These are phyloP conservation scores for Ailuropoda melanoleuca DNA, from an alignment of 2,113 vertebrate genomes.

Conservation along the genomic window DNA sequence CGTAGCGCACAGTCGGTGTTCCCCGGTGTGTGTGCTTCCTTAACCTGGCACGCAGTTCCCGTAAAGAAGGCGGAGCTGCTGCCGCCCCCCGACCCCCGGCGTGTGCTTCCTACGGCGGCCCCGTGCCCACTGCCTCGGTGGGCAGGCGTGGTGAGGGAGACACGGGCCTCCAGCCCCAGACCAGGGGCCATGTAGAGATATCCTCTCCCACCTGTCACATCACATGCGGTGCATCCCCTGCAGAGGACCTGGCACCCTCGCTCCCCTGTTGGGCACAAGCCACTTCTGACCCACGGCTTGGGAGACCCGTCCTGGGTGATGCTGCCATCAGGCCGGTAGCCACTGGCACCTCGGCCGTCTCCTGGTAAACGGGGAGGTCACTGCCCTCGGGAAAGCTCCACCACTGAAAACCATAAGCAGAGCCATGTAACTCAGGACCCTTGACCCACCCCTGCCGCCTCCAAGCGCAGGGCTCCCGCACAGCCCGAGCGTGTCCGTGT, in stretches of 20 bases:
- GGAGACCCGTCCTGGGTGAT: not conserved
- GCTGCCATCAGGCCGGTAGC: not conserved
- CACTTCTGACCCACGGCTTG: not conserved
- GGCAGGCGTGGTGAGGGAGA: not conserved
- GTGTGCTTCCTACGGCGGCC: rapidly evolving
- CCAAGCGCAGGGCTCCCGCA: rapidly evolving
- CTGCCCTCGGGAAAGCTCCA: not conserved
- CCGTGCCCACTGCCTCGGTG: rapidly evolving
- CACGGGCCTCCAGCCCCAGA: not conserved
- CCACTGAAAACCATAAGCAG: not conserved
- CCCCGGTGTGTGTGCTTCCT: not conserved
- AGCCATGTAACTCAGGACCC: not conserved
- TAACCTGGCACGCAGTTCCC: rapidly evolving
- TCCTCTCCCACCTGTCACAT: too few species aligned
- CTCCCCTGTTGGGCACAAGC: not conserved
- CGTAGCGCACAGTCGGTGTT: rapidly evolving
- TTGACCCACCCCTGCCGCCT: rapidly evolving
- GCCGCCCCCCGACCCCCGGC: not conserved
- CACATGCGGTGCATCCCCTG: rapidly evolving
- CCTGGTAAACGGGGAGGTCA: not conserved
- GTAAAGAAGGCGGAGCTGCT: not conserved
- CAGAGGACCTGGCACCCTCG: rapidly evolving
- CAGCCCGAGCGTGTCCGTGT: rapidly evolving
- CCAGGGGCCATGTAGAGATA: too few species aligned
- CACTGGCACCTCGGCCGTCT: rapidly evolving